Evolutionary conservation across 1,140 invertebrate genomes (phyloP), one percentile per base, ranked within the genome.

Genomic region (Neodiprion pinetum): DNA sequence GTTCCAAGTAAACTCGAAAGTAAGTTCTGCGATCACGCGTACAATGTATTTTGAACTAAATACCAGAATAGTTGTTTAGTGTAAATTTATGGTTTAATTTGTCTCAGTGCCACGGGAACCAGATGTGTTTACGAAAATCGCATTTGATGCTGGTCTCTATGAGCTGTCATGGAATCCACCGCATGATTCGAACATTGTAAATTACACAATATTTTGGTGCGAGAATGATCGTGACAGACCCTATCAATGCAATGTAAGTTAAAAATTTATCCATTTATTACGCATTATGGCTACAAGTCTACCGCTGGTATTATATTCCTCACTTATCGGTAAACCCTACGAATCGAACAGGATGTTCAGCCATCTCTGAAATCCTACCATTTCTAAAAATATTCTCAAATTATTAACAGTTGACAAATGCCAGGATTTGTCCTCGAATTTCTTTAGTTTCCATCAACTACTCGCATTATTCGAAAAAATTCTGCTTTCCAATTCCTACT

Each of bases 121-220:
- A 1, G 79, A 86, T 71, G 88, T 90, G 2, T 91, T 94, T 75
- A 93, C 92, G 5, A 95, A 94, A 83, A 92, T 93, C 14, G 91
- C 91, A 72, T 93, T 92, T 83, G 90, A 91, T 65, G 88, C 90
- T 81, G 92, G 92, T 47, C 86, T 90, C 7, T 95, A 94, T 84
- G 92, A 94, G 81, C 84, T 95, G 17, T 93, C 93, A 48, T 95
- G 94, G 94, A 90, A 91, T 72, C 86, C 87, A 48, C 90, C 91
- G 65, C 75, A 74, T 11, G 76, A 78, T 48, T 75, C 77, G 0
- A 83, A 90, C 66, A 85, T 91, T 50, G 86, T 48, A 1, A 90
- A 90, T 81, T 95, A 94, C 76, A 95, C 94, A 4, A 89, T 95
- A 47, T 95, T 94, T 81, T 94, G 93, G 92, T 95, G 94, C 82